Evolutionary conservation across 2,113 vertebrate genomes (phyloP), one percentile per base, ranked within the genome.

Genomic region (Phylloscopus whistleri): DNA sequence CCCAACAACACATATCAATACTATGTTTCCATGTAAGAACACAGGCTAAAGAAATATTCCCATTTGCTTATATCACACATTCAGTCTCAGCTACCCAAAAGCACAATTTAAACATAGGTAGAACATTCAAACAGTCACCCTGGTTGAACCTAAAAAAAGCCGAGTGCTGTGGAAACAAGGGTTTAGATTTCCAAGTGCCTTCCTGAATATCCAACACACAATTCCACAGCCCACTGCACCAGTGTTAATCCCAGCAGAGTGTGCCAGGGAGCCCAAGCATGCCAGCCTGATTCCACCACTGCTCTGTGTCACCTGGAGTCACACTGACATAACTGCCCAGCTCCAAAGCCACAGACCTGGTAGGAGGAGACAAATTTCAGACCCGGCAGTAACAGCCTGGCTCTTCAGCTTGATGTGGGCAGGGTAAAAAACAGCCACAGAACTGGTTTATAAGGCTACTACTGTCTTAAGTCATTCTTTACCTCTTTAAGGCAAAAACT

Each of bases 161-260:
- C 4, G 1, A 24, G 24, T 33, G 39, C 77, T 82, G 56, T 75
- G 64, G 56, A 87, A 94, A 78, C 31, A 62, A 51, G 39, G 33
- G n/a, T 7, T 89, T 59, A 37, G 30, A 35, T 67, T 81, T 91
- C 80, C 52, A 69, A 59, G 74, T 13, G 26, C 37, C 69, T 51
- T 55, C 30, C 78, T 33, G 66, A 68, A 63, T 19, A 79, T 4
- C 33, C 21, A 15, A 30, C 63, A 5, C 39, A 17, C 59, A 67
- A 8, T 27, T 56, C 30, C 16, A 0, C 56, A 72, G 33, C 14
- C 31, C 75, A n/a, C 44, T 5, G 23, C 35, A 1, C 0, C 2
- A 5, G 48, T 5, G 63, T 24, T 83, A 68, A 83, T 55, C 70
- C 60, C 67, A 27, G 49, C 37, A 43, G 33, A 1, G 68, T 39